Percentiles rank a stretch among this genome's conserved stretches.
phyloP scores from a whole-genome alignment of 92 coral and sea anemone genomes.

The Epizoanthus illoricatus region DNA sequence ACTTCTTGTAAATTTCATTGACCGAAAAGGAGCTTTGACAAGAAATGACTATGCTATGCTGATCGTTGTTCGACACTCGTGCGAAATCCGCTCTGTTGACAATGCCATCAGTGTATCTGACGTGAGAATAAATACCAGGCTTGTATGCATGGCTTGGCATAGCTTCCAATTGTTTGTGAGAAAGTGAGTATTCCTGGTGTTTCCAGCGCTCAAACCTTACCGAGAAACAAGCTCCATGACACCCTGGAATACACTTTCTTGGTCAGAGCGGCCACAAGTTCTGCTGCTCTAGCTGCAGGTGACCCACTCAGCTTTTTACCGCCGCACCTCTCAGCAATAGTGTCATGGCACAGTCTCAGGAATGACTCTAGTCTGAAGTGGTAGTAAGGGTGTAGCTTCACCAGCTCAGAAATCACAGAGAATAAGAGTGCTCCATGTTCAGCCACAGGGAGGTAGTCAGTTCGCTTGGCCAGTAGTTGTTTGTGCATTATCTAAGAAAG shows the following conservation, averaged over 20 bases:
- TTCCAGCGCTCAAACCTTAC: conserved; percentile 40
- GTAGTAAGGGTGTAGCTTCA: conserved; percentile 71
- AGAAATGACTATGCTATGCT: no score
- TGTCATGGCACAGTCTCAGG: conserved; percentile 68
- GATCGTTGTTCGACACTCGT: no score
- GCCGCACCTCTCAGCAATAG: conserved; percentile 72
- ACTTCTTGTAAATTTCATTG: no score
- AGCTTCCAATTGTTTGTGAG: not conserved
- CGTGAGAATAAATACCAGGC: no score
- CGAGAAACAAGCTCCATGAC: conserved; percentile 80
- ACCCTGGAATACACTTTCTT: conserved; percentile 68
- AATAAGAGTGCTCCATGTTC: conserved; percentile 85
- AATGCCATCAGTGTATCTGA: not conserved
- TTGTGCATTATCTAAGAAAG: conserved; percentile 58
- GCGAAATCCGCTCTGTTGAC: not conserved
- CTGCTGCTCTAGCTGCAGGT: conserved; percentile 95
- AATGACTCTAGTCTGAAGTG: conserved; percentile 72
- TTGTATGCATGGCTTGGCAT: no score
- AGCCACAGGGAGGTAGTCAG: conserved; percentile 83
- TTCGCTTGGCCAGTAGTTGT: conserved; percentile 68
- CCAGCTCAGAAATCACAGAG: conserved; percentile 69
- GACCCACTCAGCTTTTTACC: conserved; percentile 86
- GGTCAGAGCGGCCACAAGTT: conserved; percentile 82
- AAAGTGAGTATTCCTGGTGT: not conserved
- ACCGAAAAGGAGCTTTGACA: no score